Conservation (phyloP, 2,113 vertebrate species). For the Colinus virginianus region DNA sequence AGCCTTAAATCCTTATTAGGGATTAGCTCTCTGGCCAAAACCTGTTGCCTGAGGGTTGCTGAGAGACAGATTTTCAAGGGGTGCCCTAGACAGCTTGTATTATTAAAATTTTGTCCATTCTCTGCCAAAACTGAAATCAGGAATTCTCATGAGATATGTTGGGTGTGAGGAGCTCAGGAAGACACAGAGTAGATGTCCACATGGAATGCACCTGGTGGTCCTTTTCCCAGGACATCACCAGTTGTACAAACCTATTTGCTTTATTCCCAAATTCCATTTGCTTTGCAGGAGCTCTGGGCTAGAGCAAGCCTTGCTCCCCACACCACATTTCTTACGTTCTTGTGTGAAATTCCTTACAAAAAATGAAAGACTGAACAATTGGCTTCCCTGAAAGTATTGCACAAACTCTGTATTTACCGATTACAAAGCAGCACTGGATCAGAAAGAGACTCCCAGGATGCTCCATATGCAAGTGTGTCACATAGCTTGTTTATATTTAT, state of each 20-base stretch:
- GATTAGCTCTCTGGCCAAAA: neutral
- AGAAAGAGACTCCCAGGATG: neutral
- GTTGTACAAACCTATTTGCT: neutral
- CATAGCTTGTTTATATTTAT: neutral
- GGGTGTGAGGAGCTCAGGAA: neutral
- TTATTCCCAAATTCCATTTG: neutral
- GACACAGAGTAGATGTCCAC: neutral
- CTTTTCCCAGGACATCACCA: neutral
- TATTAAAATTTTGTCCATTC: neutral
- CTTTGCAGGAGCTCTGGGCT: neutral
- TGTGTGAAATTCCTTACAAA: neutral
- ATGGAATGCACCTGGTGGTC: neutral
- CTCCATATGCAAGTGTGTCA: neutral
- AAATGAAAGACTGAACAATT: neutral
- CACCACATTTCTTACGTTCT: fast-evolving
- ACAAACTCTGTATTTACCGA: neutral
- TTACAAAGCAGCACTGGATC: neutral
- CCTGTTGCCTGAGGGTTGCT: neutral
- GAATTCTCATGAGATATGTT: neutral
- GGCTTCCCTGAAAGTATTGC: neutral
- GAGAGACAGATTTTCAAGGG: neutral
- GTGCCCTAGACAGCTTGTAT: neutral
- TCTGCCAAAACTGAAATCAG: neutral
- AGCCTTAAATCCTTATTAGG: neutral
- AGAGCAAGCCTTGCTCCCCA: neutral